Evolutionary conservation across 2,797 vertebrate genomes (phyloP).

Genomic region (Hephaestus fuliginosus): DNA sequence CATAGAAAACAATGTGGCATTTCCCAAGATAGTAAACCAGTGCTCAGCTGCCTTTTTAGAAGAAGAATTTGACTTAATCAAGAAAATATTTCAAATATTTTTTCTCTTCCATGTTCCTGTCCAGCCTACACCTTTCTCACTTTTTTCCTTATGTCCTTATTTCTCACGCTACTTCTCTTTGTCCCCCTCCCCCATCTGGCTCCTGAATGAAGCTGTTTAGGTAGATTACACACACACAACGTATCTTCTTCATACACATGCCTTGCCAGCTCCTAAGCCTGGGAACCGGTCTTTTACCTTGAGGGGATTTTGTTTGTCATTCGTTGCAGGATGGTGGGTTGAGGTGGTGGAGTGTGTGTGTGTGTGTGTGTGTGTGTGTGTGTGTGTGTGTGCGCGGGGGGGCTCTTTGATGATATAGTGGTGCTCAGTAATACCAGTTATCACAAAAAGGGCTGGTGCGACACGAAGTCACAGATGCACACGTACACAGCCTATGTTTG

Average conservation of each 20-base stretch:
- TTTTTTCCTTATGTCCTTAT: background rate
- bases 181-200: conserved; percentile 19
- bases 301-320: conserved; percentile 75
- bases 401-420: conserved; percentile 72
- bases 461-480: conserved; percentile 40
- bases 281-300: conserved; percentile 60
- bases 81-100: background rate
- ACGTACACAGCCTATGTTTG: conserved; percentile 45
- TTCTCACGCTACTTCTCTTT: background rate
- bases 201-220: conserved; percentile 62
- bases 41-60: no score
- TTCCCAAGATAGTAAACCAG: no score
- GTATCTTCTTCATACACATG: conserved; percentile 51
- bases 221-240: conserved; percentile 54
- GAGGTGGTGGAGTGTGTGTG: conserved; percentile 13
- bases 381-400: background rate
- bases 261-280: conserved; percentile 56
- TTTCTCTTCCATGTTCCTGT: background rate
- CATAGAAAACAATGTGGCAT: no score
- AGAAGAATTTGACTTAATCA: no score
- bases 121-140: background rate
- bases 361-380: no score
- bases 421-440: conserved; percentile 65
- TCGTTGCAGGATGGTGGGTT: conserved; percentile 44
- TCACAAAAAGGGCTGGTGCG: conserved; percentile 42